These are phyloP conservation scores for Hapalemur alaotrensis DNA, from an alignment of 2,797 vertebrate genomes.

Conservation along the genomic window DNA sequence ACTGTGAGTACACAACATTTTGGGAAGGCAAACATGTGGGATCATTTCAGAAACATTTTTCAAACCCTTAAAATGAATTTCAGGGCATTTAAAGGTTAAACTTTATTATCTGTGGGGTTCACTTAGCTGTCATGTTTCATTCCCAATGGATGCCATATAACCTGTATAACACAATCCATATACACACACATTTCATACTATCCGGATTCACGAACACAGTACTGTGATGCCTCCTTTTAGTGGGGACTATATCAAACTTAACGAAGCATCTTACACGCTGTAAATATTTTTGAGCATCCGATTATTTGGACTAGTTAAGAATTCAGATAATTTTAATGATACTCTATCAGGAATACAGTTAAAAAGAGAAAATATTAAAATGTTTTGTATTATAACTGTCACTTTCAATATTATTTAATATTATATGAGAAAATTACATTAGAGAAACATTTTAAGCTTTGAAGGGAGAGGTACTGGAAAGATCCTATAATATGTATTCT, in stretches of 20 bases:
- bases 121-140: neutral
- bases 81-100: neutral
- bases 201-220: accelerated
- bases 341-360: neutral
- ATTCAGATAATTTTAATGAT: neutral
- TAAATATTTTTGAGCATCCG: neutral
- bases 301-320: neutral
- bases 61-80: neutral
- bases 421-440: neutral
- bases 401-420: neutral
- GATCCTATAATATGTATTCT: neutral
- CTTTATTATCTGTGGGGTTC: neutral
- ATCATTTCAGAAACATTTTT: neutral
- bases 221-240: neutral
- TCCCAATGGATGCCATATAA: neutral
- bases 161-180: accelerated
- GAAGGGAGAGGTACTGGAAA: neutral
- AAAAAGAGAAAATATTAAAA: neutral
- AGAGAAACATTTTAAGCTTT: neutral
- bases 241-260: neutral
- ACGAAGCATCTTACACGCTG: neutral
- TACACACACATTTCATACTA: neutral
- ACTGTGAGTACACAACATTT: too few relatives aligned
- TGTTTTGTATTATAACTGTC: neutral
- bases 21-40: neutral